Conservation (phyloP, 2,113 vertebrate genomes). For the Hucho hucho region DNA sequence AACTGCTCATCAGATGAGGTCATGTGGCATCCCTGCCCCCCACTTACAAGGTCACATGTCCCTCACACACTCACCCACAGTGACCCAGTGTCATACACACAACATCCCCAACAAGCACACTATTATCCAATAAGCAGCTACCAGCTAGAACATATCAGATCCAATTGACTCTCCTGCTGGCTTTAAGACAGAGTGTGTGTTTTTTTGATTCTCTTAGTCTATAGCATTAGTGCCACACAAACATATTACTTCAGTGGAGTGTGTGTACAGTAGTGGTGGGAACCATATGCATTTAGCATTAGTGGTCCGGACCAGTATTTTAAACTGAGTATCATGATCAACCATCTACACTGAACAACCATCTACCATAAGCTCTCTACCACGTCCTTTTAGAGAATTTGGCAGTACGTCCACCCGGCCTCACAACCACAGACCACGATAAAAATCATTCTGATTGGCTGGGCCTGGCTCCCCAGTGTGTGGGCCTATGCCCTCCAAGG, state of each 20-base stretch:
- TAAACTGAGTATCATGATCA: background rate
- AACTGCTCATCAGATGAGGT: no score
- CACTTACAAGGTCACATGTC: background rate
- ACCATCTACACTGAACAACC: background rate
- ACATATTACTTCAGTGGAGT: no score
- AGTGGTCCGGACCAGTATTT: no score
- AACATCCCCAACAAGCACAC: slow-evolving; percentile 45
- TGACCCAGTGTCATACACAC: slow-evolving; percentile 58
- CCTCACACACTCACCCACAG: background rate
- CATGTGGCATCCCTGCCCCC: background rate
- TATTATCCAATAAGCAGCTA: slow-evolving; percentile 33
- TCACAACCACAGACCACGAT: no score
- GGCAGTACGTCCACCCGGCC: no score
- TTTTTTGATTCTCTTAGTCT: slow-evolving; percentile 62
- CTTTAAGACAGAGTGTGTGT: slow-evolving; percentile 32
- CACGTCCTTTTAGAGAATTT: no score
- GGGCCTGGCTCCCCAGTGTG: no score
- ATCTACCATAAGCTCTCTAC: no score
- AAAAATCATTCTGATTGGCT: no score
- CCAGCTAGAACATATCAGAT: slow-evolving; percentile 59
- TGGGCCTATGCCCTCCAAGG: no score
- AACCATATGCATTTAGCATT: slow-evolving; percentile 11
- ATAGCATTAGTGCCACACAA: slow-evolving; percentile 42
- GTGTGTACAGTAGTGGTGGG: background rate
- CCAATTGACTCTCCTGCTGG: slow-evolving; percentile 57